Evolutionary conservation across 2,113 vertebrate species (phyloP).

Genomic region (Dascyllus trimaculatus): DNA sequence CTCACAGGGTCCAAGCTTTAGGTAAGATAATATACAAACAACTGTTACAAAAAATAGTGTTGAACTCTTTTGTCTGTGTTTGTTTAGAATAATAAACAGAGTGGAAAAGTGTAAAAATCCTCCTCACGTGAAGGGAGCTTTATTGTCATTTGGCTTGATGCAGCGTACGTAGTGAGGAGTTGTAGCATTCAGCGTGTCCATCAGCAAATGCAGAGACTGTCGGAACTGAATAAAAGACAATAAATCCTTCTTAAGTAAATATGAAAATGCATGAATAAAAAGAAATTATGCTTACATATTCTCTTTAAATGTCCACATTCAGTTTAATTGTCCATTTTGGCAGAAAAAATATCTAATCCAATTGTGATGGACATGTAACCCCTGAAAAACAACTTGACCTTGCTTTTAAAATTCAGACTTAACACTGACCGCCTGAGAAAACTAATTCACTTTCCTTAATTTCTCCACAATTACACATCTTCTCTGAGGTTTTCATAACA

Average conservation of each 20-base stretch:
- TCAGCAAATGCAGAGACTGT: slow-evolving; percentile 94
- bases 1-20: slow-evolving; percentile 93
- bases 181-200: slow-evolving; percentile 96
- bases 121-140: slow-evolving; percentile 93
- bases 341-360: neutral
- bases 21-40: slow-evolving; percentile 5
- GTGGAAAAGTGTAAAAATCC: neutral
- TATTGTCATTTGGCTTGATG: slow-evolving; percentile 96
- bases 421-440: neutral
- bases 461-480: neutral
- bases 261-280: neutral
- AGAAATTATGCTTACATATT: neutral
- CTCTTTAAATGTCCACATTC: too few relatives aligned
- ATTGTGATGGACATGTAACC: neutral
- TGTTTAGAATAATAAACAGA: neutral
- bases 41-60: neutral
- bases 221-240: slow-evolving; percentile 87
- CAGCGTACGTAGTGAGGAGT: slow-evolving; percentile 98
- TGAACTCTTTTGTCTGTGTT: neutral
- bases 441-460: neutral
- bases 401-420: too few relatives aligned
- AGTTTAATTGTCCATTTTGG: neutral
- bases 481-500: neutral
- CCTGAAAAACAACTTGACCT: neutral
- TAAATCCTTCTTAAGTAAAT: neutral